Percentiles rank a stretch among this genome's conserved stretches.
Evolutionary conservation across 2,888 invertebrate species (phyloP).

Genomic region (Drosophila seclusa): DNA sequence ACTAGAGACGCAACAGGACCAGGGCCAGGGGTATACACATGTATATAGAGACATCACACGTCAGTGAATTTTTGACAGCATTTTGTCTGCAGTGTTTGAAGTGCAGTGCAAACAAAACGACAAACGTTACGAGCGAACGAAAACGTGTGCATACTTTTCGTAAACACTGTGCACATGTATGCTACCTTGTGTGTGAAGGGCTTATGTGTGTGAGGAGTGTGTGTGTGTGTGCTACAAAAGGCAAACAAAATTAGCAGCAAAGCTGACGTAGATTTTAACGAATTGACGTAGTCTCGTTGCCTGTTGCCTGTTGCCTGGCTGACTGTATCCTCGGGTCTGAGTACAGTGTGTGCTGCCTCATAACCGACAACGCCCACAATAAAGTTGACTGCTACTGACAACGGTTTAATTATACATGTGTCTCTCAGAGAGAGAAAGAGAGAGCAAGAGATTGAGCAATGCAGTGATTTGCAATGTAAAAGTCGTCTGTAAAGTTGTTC

Average conservation of each 20-base stretch:
- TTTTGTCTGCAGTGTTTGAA: slow-evolving; percentile 78
- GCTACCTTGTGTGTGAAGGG: slow-evolving; percentile 9
- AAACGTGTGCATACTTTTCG: slow-evolving; percentile 67
- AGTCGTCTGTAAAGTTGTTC: slow-evolving; percentile 46
- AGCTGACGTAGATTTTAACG: slow-evolving; percentile 73
- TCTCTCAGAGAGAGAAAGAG: slow-evolving; percentile 1
- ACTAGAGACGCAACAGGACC: slow-evolving; percentile 26
- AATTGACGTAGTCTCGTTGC: slow-evolving; percentile 53
- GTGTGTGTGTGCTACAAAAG: slow-evolving; percentile 43
- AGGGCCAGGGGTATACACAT: not conserved
- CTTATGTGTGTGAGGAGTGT: slow-evolving; percentile 21
- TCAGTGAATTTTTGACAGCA: slow-evolving; percentile 70
- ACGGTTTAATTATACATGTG: slow-evolving; percentile 59
- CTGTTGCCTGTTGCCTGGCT: slow-evolving; percentile 22
- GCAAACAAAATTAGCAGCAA: slow-evolving; percentile 77
- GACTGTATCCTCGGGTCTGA: slow-evolving; percentile 7
- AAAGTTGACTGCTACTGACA: slow-evolving; percentile 42
- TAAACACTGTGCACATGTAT: slow-evolving; percentile 42
- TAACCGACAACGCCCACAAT: slow-evolving; percentile 44
- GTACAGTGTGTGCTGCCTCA: slow-evolving; percentile 14
- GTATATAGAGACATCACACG: slow-evolving; percentile 50
- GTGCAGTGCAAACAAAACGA: slow-evolving; percentile 69
- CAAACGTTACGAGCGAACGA: slow-evolving; percentile 35
- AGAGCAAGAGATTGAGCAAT: not conserved
- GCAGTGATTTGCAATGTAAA: slow-evolving; percentile 42